Percentiles rank a stretch among this genome's conserved stretches.
Evolutionary conservation across 1,140 invertebrate genomes (phyloP).

Genomic region (Lasaia peninsularis): DNA sequence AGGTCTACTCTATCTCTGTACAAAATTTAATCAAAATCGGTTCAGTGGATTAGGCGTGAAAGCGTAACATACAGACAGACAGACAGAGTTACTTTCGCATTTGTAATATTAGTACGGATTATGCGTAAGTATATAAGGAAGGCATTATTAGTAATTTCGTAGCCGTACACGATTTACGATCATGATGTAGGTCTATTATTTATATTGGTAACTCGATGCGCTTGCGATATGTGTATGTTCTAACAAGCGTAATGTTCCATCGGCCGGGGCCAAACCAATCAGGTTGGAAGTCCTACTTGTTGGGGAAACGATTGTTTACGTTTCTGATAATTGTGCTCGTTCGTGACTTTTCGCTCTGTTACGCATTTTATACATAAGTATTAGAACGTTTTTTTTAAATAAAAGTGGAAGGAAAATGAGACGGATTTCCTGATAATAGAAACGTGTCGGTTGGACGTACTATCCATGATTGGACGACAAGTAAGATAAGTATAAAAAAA

Average conservation of each 20-base stretch:
- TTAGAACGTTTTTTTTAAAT: not conserved
- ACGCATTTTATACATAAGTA: slow-evolving; percentile 20
- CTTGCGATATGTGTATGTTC: slow-evolving; percentile 24
- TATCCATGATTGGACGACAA: no score
- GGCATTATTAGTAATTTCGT: slow-evolving; percentile 3
- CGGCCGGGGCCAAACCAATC: slow-evolving; percentile 24
- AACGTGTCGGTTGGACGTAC: no score
- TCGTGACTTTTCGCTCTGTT: slow-evolving; percentile 67
- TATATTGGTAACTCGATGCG: slow-evolving; percentile 18
- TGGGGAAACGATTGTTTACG: slow-evolving; percentile 35
- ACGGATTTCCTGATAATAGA: no score
- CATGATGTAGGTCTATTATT: slow-evolving; percentile 1
- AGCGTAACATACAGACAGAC: no score
- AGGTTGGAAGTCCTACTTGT: slow-evolving; percentile 38
- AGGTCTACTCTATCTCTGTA: no score
- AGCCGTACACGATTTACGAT: not conserved
- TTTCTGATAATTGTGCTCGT: slow-evolving; percentile 40
- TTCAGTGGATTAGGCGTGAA: no score
- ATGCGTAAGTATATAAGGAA: no score
- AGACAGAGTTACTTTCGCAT: no score
- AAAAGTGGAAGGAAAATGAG: no score
- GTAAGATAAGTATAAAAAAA: no score
- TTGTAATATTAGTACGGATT: no score
- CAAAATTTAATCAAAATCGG: no score
- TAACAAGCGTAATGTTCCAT: slow-evolving; percentile 32